Conservation (phyloP, 2,113 vertebrate genomes). For the Mobula birostris region DNA sequence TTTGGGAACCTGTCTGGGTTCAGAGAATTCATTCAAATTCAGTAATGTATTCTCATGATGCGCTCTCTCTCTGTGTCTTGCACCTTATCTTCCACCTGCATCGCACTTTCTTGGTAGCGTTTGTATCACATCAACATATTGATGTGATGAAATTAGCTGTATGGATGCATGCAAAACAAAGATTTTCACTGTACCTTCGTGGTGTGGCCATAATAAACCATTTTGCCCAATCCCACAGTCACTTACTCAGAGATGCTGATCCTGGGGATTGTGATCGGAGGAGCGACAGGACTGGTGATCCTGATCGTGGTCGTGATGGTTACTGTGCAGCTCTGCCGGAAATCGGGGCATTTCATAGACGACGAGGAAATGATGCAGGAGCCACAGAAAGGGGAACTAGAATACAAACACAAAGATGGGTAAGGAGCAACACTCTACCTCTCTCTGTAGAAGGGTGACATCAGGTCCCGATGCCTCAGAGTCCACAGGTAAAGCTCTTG, state of each 20-base stretch:
- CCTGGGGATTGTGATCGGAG: slow-evolving; percentile 67
- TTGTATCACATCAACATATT: too few species aligned
- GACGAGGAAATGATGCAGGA: slow-evolving; percentile 44
- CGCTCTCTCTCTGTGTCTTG: background rate
- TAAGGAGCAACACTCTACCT: background rate
- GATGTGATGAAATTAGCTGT: too few species aligned
- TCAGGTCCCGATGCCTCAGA: background rate
- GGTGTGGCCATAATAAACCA: too few species aligned
- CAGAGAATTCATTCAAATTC: background rate
- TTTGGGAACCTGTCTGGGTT: background rate
- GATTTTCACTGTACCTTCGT: too few species aligned
- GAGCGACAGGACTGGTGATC: slow-evolving; percentile 63
- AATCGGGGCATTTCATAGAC: slow-evolving; percentile 45
- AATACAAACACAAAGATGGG: slow-evolving; percentile 46
- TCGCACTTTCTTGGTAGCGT: too few species aligned
- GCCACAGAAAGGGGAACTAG: slow-evolving; percentile 54
- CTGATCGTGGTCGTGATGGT: slow-evolving; percentile 57
- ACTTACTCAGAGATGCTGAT: slow-evolving; percentile 76
- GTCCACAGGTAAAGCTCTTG: background rate
- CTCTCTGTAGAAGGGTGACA: background rate
- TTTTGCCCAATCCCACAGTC: slow-evolving; percentile 51
- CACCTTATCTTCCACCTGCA: too few species aligned
- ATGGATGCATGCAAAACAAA: too few species aligned
- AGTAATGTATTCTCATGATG: background rate
- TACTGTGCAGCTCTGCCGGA: slow-evolving; percentile 57